A percentile compares a stretch with the other conserved stretches of the same genome.
Evolutionary conservation across 2,797 vertebrate genomes (phyloP).

Genomic region (Silurus aristotelis): DNA sequence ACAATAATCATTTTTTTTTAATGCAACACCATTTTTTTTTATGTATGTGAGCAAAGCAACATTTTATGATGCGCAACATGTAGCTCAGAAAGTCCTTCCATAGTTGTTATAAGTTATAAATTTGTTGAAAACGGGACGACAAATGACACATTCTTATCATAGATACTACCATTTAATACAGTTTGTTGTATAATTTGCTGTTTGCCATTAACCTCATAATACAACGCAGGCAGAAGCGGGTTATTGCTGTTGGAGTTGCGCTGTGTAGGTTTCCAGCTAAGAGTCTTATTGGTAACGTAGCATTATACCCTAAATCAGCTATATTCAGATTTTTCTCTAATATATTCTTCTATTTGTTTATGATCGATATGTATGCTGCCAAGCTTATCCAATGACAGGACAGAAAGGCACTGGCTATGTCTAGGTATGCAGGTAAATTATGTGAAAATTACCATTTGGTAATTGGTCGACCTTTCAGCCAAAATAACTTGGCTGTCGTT

Average conservation of each 20-base stretch:
- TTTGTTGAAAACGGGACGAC: neutral
- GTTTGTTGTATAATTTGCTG: neutral
- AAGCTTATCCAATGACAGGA: neutral
- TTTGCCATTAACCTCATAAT: neutral
- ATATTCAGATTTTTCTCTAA: neutral
- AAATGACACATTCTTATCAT: neutral
- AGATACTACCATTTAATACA: neutral
- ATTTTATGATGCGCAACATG: neutral
- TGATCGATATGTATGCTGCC: too few species aligned
- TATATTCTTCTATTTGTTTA: neutral
- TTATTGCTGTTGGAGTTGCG: neutral
- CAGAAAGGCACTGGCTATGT: neutral
- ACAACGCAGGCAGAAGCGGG: neutral
- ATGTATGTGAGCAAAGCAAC: neutral
- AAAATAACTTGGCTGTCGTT: neutral
- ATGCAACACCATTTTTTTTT: neutral
- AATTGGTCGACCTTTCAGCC: neutral
- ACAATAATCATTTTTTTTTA: neutral
- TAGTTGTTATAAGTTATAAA: too few species aligned
- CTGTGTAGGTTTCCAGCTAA: neutral
- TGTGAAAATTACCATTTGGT: neutral
- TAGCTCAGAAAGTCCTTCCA: neutral
- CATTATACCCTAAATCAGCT: conserved; percentile 14
- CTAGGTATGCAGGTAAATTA: neutral
- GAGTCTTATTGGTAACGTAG: conserved; percentile 14